Evolutionary conservation across 2,113 vertebrate genomes (phyloP).

Genomic region (Micromys minutus): DNA sequence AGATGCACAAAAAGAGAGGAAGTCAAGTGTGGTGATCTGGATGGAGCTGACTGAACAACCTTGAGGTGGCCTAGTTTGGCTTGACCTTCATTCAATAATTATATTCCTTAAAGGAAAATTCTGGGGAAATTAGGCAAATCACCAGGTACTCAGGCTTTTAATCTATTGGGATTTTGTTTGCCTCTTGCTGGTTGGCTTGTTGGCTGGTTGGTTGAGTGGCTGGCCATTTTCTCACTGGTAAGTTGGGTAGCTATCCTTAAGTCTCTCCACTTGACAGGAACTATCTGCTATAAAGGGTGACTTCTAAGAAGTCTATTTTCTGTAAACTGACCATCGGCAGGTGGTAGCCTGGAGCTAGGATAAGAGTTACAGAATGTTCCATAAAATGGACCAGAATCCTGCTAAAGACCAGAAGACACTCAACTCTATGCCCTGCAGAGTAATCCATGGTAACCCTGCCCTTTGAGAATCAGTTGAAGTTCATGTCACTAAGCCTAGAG

Average conservation of each 20-base stretch:
- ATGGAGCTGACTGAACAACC: neutral
- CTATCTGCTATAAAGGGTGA: neutral
- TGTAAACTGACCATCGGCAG: neutral
- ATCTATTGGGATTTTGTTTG: neutral
- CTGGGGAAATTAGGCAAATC: neutral
- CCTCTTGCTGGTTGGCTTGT: neutral
- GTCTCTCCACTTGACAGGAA: neutral
- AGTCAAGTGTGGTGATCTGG: neutral
- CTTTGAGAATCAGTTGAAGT: neutral
- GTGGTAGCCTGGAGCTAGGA: accelerated
- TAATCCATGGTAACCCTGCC: too few relatives aligned
- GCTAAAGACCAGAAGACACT: neutral
- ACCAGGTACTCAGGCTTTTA: neutral
- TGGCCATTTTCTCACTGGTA: neutral
- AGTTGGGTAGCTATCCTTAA: neutral
- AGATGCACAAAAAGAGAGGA: neutral
- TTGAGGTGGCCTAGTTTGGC: neutral
- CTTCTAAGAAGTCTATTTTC: neutral
- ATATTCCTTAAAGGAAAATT: neutral
- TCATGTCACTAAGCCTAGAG: neutral
- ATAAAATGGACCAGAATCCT: neutral
- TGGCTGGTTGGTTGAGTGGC: neutral
- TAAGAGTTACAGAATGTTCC: accelerated
- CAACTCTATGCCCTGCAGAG: neutral
- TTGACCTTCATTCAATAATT: neutral